Evolutionary conservation across 2,888 invertebrate species (phyloP).

Genomic region (Mantis religiosa): DNA sequence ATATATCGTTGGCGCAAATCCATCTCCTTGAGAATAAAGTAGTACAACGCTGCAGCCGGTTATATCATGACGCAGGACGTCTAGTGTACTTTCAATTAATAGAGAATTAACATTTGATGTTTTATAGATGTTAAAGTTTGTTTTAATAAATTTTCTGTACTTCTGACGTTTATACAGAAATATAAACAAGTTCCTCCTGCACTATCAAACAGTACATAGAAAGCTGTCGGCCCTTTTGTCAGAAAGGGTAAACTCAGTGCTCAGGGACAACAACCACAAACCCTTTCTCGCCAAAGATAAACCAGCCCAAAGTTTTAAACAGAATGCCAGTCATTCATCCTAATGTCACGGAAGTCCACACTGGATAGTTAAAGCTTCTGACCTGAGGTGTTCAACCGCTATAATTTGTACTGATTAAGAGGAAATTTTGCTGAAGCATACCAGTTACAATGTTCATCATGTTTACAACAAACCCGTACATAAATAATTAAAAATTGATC

Average conservation of each 20-base stretch:
- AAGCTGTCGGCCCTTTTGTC: neutral
- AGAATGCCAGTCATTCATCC: neutral
- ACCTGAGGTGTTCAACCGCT: neutral
- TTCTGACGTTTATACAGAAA: too few species aligned
- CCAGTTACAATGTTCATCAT: too few species aligned
- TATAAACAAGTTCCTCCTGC: too few species aligned
- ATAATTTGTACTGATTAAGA: neutral
- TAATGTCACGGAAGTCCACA: neutral
- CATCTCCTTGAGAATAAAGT: too few species aligned
- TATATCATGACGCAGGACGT: too few species aligned
- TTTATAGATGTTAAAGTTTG: too few species aligned
- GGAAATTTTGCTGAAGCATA: neutral
- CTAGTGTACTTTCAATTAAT: too few species aligned
- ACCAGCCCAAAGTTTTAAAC: neutral
- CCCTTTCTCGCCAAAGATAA: neutral
- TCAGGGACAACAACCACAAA: neutral
- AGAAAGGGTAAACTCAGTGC: neutral
- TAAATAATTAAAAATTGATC: too few species aligned
- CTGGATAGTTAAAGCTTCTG: neutral
- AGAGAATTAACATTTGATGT: neutral
- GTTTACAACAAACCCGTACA: too few species aligned
- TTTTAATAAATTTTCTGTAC: too few species aligned
- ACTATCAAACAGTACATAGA: neutral
- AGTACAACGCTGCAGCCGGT: too few species aligned
- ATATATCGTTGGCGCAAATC: too few species aligned